Conservation (phyloP, 2,888 invertebrate genomes). For the Vandiemenella viatica region DNA sequence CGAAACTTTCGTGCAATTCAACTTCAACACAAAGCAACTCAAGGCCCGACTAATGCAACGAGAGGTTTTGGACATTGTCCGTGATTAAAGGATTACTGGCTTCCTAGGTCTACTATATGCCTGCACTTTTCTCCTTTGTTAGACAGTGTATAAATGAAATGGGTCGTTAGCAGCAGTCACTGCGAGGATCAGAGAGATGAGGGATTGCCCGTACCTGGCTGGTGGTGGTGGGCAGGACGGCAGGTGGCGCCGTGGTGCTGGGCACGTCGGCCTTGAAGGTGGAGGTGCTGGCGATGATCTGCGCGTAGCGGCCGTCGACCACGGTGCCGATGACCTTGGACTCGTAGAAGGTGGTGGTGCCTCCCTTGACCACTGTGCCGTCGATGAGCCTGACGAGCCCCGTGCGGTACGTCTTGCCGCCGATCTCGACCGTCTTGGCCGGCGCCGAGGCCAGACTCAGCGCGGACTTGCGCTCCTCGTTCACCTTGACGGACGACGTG, state of each 20-base stretch:
- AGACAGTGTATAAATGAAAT: no score
- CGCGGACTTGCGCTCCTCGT: conserved; percentile 34
- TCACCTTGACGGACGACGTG: conserved; percentile 45
- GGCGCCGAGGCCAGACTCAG: conserved; percentile 23
- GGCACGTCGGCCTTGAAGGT: conserved; percentile 41
- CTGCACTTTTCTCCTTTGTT: no score
- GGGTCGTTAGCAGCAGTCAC: no score
- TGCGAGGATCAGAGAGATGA: no score
- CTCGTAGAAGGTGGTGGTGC: conserved; percentile 52
- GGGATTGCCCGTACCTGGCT: no score
- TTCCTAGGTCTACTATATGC: no score
- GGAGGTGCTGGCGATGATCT: conserved; percentile 62
- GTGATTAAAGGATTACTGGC: no score
- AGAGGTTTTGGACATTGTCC: no score
- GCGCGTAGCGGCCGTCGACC: conserved; percentile 57
- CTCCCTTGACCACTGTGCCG: conserved; percentile 49
- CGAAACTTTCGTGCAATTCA: no score
- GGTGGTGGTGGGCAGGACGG: conserved; percentile 26
- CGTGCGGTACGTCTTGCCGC: conserved; percentile 37
- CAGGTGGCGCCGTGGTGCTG: conserved; percentile 27
- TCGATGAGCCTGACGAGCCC: conserved; percentile 55
- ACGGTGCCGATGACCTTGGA: conserved; percentile 57
- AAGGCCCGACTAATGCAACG: no score
- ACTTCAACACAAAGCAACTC: no score
- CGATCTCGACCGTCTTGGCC: conserved; percentile 25